A percentile compares a stretch with the other conserved stretches of the same genome.
phyloP scores from a whole-genome alignment of 2,797 vertebrate species.

The Cheirogaleus major region DNA sequence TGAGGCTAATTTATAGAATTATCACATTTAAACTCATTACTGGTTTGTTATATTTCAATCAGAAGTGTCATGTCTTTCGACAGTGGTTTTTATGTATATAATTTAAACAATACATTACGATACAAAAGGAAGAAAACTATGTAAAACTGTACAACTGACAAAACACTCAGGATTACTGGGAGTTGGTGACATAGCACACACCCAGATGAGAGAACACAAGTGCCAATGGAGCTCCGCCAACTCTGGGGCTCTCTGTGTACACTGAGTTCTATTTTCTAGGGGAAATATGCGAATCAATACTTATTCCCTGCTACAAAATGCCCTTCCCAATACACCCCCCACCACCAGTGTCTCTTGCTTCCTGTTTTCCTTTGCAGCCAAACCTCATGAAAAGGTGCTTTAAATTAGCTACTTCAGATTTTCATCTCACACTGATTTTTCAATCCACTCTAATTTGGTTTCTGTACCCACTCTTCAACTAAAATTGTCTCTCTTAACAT shows the following conservation, averaged over 20 bases:
- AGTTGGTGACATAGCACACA: not conserved
- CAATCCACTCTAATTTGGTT: not conserved
- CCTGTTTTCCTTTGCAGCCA: not conserved
- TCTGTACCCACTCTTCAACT: not conserved
- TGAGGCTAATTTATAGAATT: not conserved
- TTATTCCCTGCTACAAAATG: not conserved
- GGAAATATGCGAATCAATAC: not conserved
- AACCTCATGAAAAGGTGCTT: not conserved
- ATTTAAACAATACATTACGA: not conserved
- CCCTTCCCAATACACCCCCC: too few species aligned
- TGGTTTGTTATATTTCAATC: not conserved
- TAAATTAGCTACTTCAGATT: not conserved
- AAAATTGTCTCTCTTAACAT: not conserved
- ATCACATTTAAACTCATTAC: not conserved
- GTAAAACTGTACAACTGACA: not conserved
- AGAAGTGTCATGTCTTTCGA: not conserved
- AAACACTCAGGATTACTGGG: not conserved
- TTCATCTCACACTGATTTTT: not conserved
- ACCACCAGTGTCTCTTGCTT: not conserved
- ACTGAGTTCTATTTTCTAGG: not conserved
- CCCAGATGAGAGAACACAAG: too few species aligned
- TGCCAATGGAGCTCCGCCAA: rapidly evolving
- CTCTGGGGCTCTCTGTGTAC: not conserved
- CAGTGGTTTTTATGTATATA: not conserved
- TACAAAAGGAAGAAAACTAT: not conserved